Base-by-base conservation (phyloP, 2,888 invertebrate genomes). In the Lasius fuliginosus region DNA sequence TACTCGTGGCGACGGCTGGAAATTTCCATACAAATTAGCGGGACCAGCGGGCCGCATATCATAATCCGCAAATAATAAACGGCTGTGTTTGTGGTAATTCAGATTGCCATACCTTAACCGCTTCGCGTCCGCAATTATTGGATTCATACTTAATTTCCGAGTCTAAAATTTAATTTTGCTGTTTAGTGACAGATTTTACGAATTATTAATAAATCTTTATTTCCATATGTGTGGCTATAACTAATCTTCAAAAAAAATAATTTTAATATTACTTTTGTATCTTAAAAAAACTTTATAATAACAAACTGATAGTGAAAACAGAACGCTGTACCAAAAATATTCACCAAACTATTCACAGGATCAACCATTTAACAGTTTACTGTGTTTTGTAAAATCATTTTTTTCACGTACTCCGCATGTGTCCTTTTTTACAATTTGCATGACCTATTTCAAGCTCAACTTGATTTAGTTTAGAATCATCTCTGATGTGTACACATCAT, bases 1-100 rank as follows among this genome's bases (percentile, higher is more conserved):
- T 81, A 81, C 71, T 15, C 71, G 60, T 60, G 69, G 69, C 58
- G 60, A 81, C 79, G 71, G 46, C 46, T 49, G 71, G 71, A 81
- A 60, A 81, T 81, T 81, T 81, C 71, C 79, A 81, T 81, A 71
- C 36, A 71, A 71, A 81, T 81, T 81, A 81, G 79, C 60, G 9
- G 9, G 3, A 71, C 60, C 60, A 46, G n/a, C 42, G 67, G 18
- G 53, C 53, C 40, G 40, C 60, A 18, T 81, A 81, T 71, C 79
- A 81, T 81, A 81, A 71, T 81, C 79, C 60, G 60, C 71, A 71
- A 60, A 81, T 60, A 81, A 36, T 62, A 81, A 71, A 36, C 60
- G 56, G 23, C 36, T 71, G 60, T 36, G 27, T 81, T 81, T 71
- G 60, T 40, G 60, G 12, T n/a, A 60, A 60, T 60, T 81, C 46